phyloP scores from a whole-genome alignment of 1,140 invertebrate species.

The Drosophila willistoni region DNA sequence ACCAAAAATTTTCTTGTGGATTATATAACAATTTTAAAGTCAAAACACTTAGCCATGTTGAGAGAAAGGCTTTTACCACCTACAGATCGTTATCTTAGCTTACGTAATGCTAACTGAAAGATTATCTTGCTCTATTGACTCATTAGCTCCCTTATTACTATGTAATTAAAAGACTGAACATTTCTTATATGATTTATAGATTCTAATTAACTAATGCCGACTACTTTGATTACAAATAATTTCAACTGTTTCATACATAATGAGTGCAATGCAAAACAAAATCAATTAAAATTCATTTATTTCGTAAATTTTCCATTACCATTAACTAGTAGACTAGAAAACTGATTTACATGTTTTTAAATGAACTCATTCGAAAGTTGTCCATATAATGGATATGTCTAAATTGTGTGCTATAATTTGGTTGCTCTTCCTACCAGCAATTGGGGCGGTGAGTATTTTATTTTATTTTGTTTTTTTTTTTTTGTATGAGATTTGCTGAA shows the following conservation, averaged over 20 bases:
- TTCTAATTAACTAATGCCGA: too few species aligned
- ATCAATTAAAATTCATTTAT: slow-evolving; percentile 7
- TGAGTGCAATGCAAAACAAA: not conserved
- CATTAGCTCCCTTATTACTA: too few species aligned
- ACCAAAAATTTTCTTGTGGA: too few species aligned
- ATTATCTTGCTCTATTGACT: too few species aligned
- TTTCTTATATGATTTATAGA: too few species aligned
- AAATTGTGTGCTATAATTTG: slow-evolving; percentile 12
- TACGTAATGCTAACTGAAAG: too few species aligned
- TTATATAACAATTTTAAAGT: too few species aligned
- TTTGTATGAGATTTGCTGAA: not conserved
- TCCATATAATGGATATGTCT: slow-evolving; percentile 36
- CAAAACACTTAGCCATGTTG: too few species aligned
- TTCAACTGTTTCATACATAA: not conserved
- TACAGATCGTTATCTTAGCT: too few species aligned
- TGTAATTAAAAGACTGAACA: too few species aligned
- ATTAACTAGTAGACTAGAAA: not conserved
- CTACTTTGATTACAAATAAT: not conserved
- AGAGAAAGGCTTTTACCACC: too few species aligned
- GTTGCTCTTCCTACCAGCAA: slow-evolving; percentile 13
- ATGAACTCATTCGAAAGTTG: slow-evolving; percentile 23
- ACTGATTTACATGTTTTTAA: not conserved
- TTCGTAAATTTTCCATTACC: not conserved
- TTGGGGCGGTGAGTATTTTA: slow-evolving; percentile 42
- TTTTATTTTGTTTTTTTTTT: not conserved